Evolutionary conservation across 2,888 invertebrate species (phyloP), one percentile per base, ranked within the genome.

Genomic region (Calliopum simillimum): DNA sequence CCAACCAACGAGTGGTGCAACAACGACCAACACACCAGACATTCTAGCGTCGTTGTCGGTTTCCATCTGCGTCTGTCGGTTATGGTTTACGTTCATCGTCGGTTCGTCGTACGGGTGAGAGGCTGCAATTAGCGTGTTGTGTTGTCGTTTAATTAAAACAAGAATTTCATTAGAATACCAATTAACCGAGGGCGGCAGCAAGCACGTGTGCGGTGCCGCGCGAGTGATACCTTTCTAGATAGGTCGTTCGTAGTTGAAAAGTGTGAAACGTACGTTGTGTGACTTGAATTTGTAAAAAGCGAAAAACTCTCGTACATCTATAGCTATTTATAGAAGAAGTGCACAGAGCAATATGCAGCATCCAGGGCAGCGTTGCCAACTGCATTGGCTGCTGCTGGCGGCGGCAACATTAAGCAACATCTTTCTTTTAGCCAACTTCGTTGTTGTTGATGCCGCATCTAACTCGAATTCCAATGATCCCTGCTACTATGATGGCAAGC

Each of bases 401-500:
- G 33, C 33, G 33, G 33, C 33, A 8, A 33, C 33, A 8, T 33
- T 33, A 1, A 33, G 33, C 8, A 33, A 33, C 8, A 33, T 33
- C 8, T 33, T 33, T 33, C 8, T 33, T 5, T 33, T 33, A 33
- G 8, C 33, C 33, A 33, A 33, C 33, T 8, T 33, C 8, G 33
- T 33, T 8, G 6, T 61, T 4, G 62, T 46, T 56, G 43, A 21
- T 21, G 61, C 56, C 55, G 74, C 77, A 76, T 72, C 79, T 84
- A 87, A 89, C 76, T 88, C 91, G 82, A 88, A 89, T 80, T 73
- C 89, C 90, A 88, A 89, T 74, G 96, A 97, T 86, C 95, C 97
- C 4, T 97, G 97, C 87, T 95, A 95, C 87, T 95, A 95, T 84
- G 95, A 95, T 78, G 93, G 94, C 77, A 91, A 93, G 75, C 93